These are phyloP conservation scores for Glareola pratincola DNA, from an alignment of 2,113 vertebrate genomes.

Conservation along the genomic window DNA sequence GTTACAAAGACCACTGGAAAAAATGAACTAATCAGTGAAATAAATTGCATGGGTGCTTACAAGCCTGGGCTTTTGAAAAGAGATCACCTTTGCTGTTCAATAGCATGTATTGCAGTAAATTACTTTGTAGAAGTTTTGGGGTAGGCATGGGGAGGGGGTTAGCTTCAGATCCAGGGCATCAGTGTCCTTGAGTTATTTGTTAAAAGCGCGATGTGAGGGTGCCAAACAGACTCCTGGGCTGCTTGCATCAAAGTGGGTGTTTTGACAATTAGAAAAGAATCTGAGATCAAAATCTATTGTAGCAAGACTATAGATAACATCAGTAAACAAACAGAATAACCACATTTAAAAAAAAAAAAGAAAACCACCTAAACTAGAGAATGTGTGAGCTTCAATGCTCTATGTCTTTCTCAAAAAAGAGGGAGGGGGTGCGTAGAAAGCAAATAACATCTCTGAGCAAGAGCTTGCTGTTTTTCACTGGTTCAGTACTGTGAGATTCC, in stretches of 20 bases:
- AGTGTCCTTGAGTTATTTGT: background rate
- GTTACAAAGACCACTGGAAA: background rate
- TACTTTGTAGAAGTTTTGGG: background rate
- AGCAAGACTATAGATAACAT: background rate
- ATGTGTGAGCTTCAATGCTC: background rate
- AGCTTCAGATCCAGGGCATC: background rate
- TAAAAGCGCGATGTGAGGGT: background rate
- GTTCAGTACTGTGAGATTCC: background rate
- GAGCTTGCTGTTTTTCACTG: background rate
- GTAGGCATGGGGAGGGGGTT: too few species aligned
- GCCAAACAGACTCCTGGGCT: background rate
- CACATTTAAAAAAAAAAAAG: background rate
- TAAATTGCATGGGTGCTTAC: background rate
- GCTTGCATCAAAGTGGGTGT: background rate
- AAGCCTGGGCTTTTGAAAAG: background rate
- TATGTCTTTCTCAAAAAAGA: background rate
- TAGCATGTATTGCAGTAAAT: background rate
- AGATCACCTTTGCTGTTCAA: background rate
- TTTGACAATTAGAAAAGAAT: background rate
- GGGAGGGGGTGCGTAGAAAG: rapidly evolving
- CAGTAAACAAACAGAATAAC: background rate
- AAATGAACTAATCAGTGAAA: background rate
- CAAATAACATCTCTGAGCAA: background rate
- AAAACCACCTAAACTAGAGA: background rate
- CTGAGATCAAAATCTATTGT: background rate